Evolutionary conservation across 2,113 vertebrate species (phyloP), one percentile per base, ranked within the genome.

Genomic region (Sinocyclocheilus grahami): DNA sequence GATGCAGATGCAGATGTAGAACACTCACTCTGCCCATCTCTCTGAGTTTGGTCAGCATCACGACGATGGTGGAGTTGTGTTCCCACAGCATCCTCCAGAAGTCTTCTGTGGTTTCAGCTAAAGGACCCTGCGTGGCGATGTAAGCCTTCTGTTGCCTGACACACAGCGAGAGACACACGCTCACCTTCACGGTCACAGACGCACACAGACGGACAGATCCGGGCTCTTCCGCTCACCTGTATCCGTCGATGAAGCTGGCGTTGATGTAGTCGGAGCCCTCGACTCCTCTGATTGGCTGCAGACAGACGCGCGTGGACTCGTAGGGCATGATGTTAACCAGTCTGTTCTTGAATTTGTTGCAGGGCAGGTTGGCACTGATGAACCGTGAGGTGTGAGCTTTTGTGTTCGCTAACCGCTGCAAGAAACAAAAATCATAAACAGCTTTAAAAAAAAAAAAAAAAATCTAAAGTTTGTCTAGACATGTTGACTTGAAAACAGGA

Each of bases 261-360:
- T 99, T 99, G 94, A 99, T 99, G 92, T 99, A 99, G 92, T 99
- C 98, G 42, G 98, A 99, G 86, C 98, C 98, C 92, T 99, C 98
- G 18, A 99, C 98, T 89, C 97, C 98, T 91, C 98, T 95, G 88
- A 99, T 99, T 83, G 98, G 98, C 94, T 99, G 98, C 89, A 99
- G 96, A 92, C 96, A 97, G 89, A 99, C 97, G 87, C 98, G 96
- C 80, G 98, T 99, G 91, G 97, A 98, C 93, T 99, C 98, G 92
- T 98, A 99, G 93, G 98, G 98, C 98, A 99, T 99, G 93, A 99
- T 99, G 96, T 99, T 99, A 89, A 99, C 98, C 95, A 99, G 97
- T 94, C 98, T 97, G 92, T 99, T 99, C 96, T 99, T 99, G 94
- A 99, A 99, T 96, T 99, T 99, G 97, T 99, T 99, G 96, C 98